phyloP scores from a whole-genome alignment of 2,797 vertebrate genomes.

The Linurgus olivaceus region DNA sequence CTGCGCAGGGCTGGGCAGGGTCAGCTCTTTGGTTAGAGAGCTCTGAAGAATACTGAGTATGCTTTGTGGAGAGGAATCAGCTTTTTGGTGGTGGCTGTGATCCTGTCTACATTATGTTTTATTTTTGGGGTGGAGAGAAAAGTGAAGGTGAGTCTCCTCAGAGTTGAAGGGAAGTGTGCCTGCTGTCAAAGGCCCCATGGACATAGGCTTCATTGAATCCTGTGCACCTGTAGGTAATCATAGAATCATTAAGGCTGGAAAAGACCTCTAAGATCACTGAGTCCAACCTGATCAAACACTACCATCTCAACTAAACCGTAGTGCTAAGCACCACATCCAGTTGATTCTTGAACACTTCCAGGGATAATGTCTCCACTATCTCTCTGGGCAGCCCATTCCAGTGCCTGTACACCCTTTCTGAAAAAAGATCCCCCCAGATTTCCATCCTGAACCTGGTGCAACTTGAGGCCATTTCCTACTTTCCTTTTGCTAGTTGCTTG shows the following conservation, averaged over 20 bases:
- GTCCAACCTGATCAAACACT: neutral
- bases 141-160: neutral
- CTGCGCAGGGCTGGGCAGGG: neutral
- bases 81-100: neutral
- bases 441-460: neutral
- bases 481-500: neutral
- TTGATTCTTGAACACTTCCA: neutral
- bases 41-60: neutral
- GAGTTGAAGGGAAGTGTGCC: neutral
- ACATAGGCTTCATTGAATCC: neutral
- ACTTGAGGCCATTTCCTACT: neutral
- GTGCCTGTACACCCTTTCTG: neutral
- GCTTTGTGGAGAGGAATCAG: neutral
- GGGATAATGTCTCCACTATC: neutral
- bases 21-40: neutral
- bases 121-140: neutral
- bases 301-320: neutral
- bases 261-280: neutral
- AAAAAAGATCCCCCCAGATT: neutral
- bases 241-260: neutral
- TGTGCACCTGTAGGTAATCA: neutral
- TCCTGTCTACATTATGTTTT: fast-evolving
- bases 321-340: fast-evolving
- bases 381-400: neutral
- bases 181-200: neutral